Percentiles rank a stretch among this genome's conserved stretches.
These are phyloP conservation scores for Tragelaphus buxtoni DNA, from an alignment of 2,113 vertebrate genomes.

Conservation along the genomic window DNA sequence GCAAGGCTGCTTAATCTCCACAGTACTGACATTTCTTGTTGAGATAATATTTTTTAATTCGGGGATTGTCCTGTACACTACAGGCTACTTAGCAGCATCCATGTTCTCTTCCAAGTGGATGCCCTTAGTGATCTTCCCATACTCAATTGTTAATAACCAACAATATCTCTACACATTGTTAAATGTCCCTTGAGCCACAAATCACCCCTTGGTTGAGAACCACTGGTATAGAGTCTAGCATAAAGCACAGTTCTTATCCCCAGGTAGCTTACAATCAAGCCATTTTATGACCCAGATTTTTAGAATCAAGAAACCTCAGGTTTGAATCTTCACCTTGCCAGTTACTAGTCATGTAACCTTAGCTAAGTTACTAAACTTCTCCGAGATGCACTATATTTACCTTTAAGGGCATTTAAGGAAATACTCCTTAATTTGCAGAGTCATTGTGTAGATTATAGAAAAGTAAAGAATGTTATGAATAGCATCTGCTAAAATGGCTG, in stretches of 20 bases:
- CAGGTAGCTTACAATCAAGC: not conserved
- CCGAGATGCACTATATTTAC: not conserved
- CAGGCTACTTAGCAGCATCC: not conserved
- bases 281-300: not conserved
- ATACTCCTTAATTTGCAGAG: not conserved
- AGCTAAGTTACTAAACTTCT: not conserved
- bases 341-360: not conserved
- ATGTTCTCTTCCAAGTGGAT: not conserved
- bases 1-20: not conserved
- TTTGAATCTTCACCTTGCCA: not conserved
- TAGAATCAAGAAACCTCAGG: not conserved
- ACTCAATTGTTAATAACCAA: not conserved
- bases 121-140: not conserved
- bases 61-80: not conserved
- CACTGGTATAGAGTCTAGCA: not conserved
- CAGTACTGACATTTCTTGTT: not conserved
- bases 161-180: not conserved
- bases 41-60: not conserved
- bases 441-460: not conserved
- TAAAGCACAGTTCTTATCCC: not conserved
- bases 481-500: not conserved
- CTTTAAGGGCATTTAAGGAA: not conserved
- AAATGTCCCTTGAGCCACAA: not conserved
- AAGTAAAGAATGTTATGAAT: not conserved
- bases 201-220: not conserved